A percentile compares a stretch with the other conserved stretches of the same genome.
These are phyloP conservation scores for Heliconius erato DNA, from an alignment of 2,888 invertebrate genomes.

Conservation along the genomic window DNA sequence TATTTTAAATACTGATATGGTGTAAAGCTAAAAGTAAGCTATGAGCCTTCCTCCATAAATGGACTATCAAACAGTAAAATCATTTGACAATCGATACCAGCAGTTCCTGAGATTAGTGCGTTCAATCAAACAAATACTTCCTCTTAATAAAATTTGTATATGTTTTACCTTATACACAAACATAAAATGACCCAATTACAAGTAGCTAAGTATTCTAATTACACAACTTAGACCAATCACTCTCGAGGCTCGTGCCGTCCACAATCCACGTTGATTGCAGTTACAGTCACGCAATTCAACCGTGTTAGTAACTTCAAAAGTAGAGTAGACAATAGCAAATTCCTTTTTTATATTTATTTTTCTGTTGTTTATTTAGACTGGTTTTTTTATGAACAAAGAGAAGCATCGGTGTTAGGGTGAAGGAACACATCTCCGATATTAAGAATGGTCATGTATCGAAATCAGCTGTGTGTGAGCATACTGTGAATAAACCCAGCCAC, in stretches of 20 bases:
- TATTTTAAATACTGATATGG: no score
- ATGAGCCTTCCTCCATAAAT: no score
- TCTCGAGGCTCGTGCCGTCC: conserved; percentile 65
- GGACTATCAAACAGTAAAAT: no score
- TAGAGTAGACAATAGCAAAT: conserved; percentile 46
- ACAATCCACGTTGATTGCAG: conserved; percentile 70
- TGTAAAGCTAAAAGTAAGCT: no score
- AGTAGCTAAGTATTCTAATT: conserved; percentile 33
- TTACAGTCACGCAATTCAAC: conserved; percentile 68
- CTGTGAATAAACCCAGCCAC: no score
- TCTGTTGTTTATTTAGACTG: neutral
- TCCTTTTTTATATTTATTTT: neutral
- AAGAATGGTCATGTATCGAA: no score
- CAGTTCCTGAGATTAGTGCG: neutral
- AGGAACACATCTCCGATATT: no score
- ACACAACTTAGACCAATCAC: conserved; percentile 64
- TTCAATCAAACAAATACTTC: neutral
- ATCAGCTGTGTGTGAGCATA: no score
- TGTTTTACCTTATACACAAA: neutral
- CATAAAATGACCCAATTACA: conserved; percentile 13
- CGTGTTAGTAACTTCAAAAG: conserved; percentile 56
- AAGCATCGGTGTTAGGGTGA: no score
- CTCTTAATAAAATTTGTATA: neutral
- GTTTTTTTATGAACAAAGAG: no score
- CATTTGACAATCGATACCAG: neutral